Evolutionary conservation across 2,797 vertebrate genomes (phyloP).

Genomic region (Acrossocheilus wenchowensis): DNA sequence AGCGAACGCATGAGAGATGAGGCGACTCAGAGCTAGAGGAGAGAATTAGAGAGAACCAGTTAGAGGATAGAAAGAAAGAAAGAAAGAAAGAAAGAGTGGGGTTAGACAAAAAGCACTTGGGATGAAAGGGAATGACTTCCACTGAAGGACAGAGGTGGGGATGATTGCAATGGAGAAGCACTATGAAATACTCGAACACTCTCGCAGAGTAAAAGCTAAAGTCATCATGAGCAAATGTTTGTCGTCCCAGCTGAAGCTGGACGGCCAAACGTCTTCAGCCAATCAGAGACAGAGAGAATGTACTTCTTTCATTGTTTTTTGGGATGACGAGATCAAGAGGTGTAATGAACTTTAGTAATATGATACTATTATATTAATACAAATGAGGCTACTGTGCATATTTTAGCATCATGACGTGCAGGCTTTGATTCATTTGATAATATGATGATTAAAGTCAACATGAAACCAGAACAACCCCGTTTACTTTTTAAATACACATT

Average conservation of each 20-base stretch:
- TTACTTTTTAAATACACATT: not conserved
- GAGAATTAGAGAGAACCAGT: slow-evolving; percentile 59
- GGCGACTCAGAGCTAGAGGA: slow-evolving; percentile 70
- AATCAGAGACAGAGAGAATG: slow-evolving; percentile 41
- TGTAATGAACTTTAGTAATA: slow-evolving; percentile 37
- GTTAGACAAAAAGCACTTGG: slow-evolving; percentile 47
- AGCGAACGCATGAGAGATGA: slow-evolving; percentile 75
- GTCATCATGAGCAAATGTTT: slow-evolving; percentile 13
- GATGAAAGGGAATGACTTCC: slow-evolving; percentile 29
- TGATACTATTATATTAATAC: slow-evolving; percentile 41
- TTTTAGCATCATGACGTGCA: slow-evolving; percentile 45
- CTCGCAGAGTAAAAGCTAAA: slow-evolving; percentile 13
- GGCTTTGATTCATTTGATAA: slow-evolving; percentile 44
- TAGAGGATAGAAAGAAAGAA: slow-evolving; percentile 65
- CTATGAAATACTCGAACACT: not conserved
- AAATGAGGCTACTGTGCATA: slow-evolving; percentile 46
- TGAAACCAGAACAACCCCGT: not conserved
- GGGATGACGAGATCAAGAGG: slow-evolving; percentile 31
- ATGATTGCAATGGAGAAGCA: slow-evolving; percentile 23
- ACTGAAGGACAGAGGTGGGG: slow-evolving; percentile 32
- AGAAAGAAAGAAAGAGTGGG: slow-evolving; percentile 57
- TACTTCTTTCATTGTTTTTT: slow-evolving; percentile 49
- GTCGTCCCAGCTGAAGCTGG: slow-evolving; percentile 62
- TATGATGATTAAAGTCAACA: slow-evolving; percentile 43
- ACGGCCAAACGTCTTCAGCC: slow-evolving; percentile 56